phyloP scores from a whole-genome alignment of 2,888 invertebrate species.

The Apotomis betuletana region DNA sequence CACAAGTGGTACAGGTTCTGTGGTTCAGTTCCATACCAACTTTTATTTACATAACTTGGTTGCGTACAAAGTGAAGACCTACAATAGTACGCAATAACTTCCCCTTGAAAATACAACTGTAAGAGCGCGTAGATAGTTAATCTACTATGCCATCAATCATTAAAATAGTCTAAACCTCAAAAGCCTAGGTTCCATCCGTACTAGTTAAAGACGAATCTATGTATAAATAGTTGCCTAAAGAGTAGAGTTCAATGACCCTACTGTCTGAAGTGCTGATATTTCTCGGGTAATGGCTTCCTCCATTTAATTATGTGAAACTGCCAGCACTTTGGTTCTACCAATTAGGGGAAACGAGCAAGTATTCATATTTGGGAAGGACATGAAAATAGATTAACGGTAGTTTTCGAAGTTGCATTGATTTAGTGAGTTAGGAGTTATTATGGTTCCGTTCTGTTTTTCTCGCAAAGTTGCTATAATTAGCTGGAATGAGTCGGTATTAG shows the following conservation, averaged over 20 bases:
- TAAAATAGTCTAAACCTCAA: background rate
- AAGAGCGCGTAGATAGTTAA: no score
- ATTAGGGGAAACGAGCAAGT: constrained; percentile 20
- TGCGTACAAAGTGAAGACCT: no score
- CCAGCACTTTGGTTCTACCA: constrained; percentile 16
- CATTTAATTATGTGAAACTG: constrained; percentile 34
- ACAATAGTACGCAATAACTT: no score
- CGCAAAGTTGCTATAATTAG: no score
- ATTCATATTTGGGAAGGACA: constrained; percentile 25
- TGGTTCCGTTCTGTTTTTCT: background rate
- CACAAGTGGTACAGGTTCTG: no score
- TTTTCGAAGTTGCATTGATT: constrained; percentile 22
- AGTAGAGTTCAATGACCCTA: constrained; percentile 22
- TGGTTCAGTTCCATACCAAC: no score
- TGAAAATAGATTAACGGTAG: constrained; percentile 29
- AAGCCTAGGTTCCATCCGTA: background rate
- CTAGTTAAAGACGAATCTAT: background rate
- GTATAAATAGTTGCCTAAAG: constrained; percentile 7
- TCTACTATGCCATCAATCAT: background rate
- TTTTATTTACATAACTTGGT: no score
- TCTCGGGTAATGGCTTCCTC: constrained; percentile 29
- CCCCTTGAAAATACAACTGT: no score
- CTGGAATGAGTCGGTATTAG: no score
- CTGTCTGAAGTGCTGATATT: constrained; percentile 27
- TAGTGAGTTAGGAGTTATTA: background rate